These are phyloP conservation scores for Pachyrhynchus sulphureomaculatus DNA, from an alignment of 1,140 invertebrate species.

Conservation along the genomic window DNA sequence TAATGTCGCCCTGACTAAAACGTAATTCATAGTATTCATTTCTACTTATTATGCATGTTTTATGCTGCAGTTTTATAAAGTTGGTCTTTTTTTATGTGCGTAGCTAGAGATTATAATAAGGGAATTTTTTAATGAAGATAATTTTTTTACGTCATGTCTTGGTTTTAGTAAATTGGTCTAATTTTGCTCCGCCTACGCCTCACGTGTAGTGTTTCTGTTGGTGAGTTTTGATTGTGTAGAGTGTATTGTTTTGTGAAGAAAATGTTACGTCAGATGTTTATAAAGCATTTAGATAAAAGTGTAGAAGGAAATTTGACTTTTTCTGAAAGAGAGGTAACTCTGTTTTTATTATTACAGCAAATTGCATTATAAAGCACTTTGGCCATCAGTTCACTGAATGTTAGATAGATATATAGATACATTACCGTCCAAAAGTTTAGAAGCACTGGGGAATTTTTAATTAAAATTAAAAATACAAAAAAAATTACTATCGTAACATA, in stretches of 20 bases:
- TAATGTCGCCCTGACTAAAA: neutral
- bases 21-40: neutral
- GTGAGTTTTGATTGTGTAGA: neutral
- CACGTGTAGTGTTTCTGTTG: too few species aligned
- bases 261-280: slow-evolving; percentile 34
- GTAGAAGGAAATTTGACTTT: slow-evolving; percentile 25
- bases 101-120: neutral
- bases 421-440: too few species aligned
- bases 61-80: slow-evolving; percentile 4
- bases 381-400: too few species aligned
- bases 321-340: slow-evolving; percentile 32
- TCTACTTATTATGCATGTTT: slow-evolving; percentile 19
- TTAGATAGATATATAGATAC: too few species aligned
- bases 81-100: slow-evolving; percentile 2
- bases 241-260: neutral
- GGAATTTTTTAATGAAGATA: slow-evolving; percentile 19
- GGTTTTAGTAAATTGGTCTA: slow-evolving; percentile 4
- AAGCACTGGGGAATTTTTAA: too few species aligned
- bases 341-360: too few species aligned
- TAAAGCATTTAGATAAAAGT: slow-evolving; percentile 31
- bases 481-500: too few species aligned
- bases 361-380: too few species aligned
- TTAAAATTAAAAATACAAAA: too few species aligned
- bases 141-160: neutral
- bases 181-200: too few species aligned